Evolutionary conservation across 2,888 invertebrate genomes (phyloP), one percentile per base, ranked within the genome.

Genomic region (Leucania comma): DNA sequence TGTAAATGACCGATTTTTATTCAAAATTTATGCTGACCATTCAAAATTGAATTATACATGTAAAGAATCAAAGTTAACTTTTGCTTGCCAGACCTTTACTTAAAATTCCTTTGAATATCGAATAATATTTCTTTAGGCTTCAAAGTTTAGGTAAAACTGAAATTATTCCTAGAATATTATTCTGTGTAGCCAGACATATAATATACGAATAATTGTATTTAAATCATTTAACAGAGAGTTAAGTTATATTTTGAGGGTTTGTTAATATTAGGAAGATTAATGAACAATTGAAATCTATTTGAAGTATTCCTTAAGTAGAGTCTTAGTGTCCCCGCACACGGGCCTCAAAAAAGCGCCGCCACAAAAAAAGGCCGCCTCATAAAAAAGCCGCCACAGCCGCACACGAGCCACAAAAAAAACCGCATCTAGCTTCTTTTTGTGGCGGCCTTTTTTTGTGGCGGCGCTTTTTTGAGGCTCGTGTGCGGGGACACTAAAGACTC

Each of bases 41-140:
- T 68, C 29, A 56, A 68, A 57, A 22, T 50, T 65, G 59, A 73
- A 32, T 73, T 68, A n/a, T 32, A 57, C 35, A 57, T 22, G 29
- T 64, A 68, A 74, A 54, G 58, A 73, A 72, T 76, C 68, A 75
- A 75, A 67, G 78, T 38, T 51, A 60, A 75, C 67, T 72, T 78
- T 72, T 69, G 56, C 67, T 56, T 56, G 42, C 26, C 46, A 26
- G 64, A 72, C 63, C 53, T 73, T 73, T 56, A 68, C 26, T 57
- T 71, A n/a, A 58, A 69, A 65, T 68, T 69, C 50, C 58, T 72
- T 71, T 75, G 69, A 73, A 72, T 68, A 65, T 2, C 22, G 59
- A 72, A 56, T 67, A 67, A 42, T 77, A 73, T 80, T 72, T 74
- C 63, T 77, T 75, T 67, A 58, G 58, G 57, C 54, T 63, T 68